Evolutionary conservation across 2,113 vertebrate genomes (phyloP).

Genomic region (Neotragus moschatus): DNA sequence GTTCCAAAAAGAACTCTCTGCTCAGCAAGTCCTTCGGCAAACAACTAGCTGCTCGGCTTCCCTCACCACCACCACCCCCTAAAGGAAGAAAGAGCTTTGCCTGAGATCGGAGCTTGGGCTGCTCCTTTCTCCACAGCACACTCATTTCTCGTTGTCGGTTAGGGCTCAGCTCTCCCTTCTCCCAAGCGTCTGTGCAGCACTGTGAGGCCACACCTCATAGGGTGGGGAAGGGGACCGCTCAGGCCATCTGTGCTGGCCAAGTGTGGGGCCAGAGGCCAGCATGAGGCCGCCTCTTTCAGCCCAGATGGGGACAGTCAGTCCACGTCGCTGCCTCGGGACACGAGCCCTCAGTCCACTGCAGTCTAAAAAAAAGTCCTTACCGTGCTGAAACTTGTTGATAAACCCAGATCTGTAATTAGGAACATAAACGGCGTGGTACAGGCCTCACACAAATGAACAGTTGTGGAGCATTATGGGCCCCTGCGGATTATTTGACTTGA

Average conservation of each 20-base stretch:
- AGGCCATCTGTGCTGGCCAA: not conserved
- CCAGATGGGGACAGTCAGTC: not conserved
- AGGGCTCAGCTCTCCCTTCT: not conserved
- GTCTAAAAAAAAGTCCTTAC: constrained; percentile 60
- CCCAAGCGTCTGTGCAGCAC: not conserved
- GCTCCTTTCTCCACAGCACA: not conserved
- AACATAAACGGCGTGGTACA: constrained; percentile 65
- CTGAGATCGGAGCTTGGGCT: not conserved
- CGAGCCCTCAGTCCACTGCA: constrained; percentile 40
- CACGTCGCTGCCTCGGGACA: not conserved
- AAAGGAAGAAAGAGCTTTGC: not conserved
- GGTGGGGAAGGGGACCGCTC: not conserved
- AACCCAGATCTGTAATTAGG: constrained; percentile 76
- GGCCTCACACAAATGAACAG: constrained; percentile 64
- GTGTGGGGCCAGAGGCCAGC: not conserved
- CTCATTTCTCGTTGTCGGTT: not conserved
- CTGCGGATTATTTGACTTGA: constrained; percentile 71
- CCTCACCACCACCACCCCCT: not conserved
- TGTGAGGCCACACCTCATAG: not conserved
- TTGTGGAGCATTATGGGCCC: constrained; percentile 72
- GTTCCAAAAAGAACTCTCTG: not conserved
- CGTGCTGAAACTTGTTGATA: constrained; percentile 66
- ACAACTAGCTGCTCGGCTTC: not conserved
- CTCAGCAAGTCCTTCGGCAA: not conserved
- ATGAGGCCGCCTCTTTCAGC: not conserved